Evolutionary conservation across 2,888 invertebrate species (phyloP).

Genomic region (Tenthredo mesomela): DNA sequence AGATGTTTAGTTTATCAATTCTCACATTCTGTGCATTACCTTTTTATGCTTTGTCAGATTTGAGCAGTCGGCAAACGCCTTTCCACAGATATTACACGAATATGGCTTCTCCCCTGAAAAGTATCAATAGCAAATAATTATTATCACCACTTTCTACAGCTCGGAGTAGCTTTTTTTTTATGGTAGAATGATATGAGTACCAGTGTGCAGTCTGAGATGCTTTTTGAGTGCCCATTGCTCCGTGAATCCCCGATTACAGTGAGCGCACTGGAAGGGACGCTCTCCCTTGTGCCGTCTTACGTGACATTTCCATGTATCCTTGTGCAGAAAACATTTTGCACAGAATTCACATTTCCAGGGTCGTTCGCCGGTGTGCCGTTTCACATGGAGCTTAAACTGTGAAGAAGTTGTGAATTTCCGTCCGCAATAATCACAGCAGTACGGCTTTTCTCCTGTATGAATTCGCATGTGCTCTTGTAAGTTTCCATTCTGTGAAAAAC

Average conservation of each 20-base stretch:
- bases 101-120: constrained; percentile 83
- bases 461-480: constrained; percentile 88
- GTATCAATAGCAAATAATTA: not conserved
- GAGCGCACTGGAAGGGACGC: constrained; percentile 82
- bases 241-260: constrained; percentile 82
- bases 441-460: constrained; percentile 90
- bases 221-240: constrained; percentile 84
- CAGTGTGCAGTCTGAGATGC: constrained; percentile 84
- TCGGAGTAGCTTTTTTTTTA: not conserved
- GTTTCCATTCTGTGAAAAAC: constrained; percentile 89
- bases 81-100: constrained; percentile 85
- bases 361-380: constrained; percentile 82
- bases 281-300: constrained; percentile 84
- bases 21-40: constrained; percentile 69
- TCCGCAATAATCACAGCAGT: constrained; percentile 84
- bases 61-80: constrained; percentile 88
- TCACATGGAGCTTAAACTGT: constrained; percentile 84
- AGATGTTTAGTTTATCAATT: not conserved
- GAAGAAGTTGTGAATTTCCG: constrained; percentile 87
- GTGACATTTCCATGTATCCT: constrained; percentile 84
- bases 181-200: constrained; percentile 60
- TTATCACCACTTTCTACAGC: not conserved
- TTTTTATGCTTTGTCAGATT: constrained; percentile 86
- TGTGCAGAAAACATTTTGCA: constrained; percentile 81
- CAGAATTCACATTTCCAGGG: constrained; percentile 83